Conservation (phyloP, 2,888 invertebrate genomes). For the Ophioninae sp. region DNA sequence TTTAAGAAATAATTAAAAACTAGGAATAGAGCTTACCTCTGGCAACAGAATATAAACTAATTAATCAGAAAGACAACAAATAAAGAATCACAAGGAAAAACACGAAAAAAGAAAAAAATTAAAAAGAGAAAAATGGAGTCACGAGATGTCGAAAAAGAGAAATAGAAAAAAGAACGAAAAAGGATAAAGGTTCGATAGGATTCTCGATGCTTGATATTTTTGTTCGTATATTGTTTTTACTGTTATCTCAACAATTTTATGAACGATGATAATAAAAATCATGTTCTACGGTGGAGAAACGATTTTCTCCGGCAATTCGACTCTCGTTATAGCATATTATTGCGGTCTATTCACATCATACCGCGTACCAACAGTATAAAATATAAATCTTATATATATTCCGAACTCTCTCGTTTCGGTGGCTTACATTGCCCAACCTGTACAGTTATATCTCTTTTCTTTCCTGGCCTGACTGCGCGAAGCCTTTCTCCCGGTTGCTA, state of each 20-base stretch:
- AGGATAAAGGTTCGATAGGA: background rate
- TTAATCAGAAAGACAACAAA: too few species aligned
- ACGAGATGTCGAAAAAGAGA: background rate
- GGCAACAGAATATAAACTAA: too few species aligned
- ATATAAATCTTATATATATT: slow-evolving; percentile 15
- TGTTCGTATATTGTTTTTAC: background rate
- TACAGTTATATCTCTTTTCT: background rate
- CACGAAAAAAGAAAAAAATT: too few species aligned
- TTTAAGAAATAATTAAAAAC: too few species aligned
- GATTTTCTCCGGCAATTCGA: slow-evolving; percentile 39
- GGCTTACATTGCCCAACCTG: slow-evolving; percentile 4
- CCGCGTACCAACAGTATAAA: slow-evolving; percentile 1
- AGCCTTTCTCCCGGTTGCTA: slow-evolving; percentile 1
- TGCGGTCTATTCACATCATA: background rate
- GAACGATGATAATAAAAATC: slow-evolving; percentile 5
- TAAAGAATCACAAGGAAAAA: too few species aligned
- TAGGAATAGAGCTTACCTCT: too few species aligned
- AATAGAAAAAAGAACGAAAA: background rate
- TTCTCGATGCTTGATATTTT: background rate
- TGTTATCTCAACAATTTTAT: background rate
- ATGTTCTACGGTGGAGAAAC: slow-evolving; percentile 19
- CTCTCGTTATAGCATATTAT: background rate
- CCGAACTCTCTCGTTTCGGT: slow-evolving; percentile 6
- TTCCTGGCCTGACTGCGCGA: background rate
- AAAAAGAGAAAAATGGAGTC: background rate